Evolutionary conservation across 2,888 invertebrate species (phyloP), one percentile per base, ranked within the genome.

Genomic region (Helobdella robusta): DNA sequence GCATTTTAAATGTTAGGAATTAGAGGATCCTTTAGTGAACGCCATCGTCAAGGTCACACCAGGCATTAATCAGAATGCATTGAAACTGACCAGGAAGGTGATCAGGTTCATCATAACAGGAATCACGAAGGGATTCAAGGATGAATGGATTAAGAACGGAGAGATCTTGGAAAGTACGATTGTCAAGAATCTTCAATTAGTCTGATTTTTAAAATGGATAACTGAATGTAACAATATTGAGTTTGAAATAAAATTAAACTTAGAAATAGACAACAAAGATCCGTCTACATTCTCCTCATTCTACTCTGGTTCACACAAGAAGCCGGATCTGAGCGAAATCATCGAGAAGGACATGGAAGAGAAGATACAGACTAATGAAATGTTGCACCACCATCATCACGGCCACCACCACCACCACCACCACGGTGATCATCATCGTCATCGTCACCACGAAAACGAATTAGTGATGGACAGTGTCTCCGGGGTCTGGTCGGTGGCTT

Each of bases 331-430:
- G 28, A 56, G 56, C 32, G 56, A 56, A 20, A 56, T 56, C 30
- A 56, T 56, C 28, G 28, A 56, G n/a, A 56, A 56, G 18, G 56
- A 56, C 15, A 25, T 56, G 32, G 56, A 56, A 20, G 56, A 56
- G 32, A 56, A 56, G 32, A 56, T 25, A 2, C 54, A 54, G 3
- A 25, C 18, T 15, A 54, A 54, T 18, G 28, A 56, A 6, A 28
- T 8, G 32, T 28, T 23, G 28, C 56, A 56, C 56, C 20, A 56
- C 20, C 20, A 28, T 32, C 28, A 18, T 32, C 56, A 56, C 32
- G 30, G 32, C 32, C 56, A 20, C 8, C 4, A 56, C 56, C 11
- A 18, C 11, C 56, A 56, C 56, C 56, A 56, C 8, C 48, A 48
- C 8, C 8, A 15, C 5, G 23, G 25, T 48, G 23, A 48, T 18